Conservation (phyloP, 2,888 invertebrate genomes). For the Calameuta pallipes region DNA sequence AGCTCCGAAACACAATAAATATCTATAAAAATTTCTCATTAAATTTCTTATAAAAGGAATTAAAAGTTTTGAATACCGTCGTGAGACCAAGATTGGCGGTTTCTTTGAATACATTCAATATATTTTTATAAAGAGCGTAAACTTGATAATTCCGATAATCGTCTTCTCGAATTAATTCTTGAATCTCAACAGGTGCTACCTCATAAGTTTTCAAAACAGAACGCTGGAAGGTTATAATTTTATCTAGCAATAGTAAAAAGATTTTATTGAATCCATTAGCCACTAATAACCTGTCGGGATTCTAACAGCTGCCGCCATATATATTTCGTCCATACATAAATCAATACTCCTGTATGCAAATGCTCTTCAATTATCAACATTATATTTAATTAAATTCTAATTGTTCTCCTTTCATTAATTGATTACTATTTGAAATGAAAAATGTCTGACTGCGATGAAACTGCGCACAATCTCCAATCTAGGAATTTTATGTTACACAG, state of each 20-base stretch:
- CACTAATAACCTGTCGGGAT: conserved; percentile 7
- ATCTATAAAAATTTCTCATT: neutral
- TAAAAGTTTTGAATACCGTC: conserved; percentile 3
- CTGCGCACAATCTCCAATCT: neutral
- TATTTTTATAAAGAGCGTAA: conserved; percentile 5
- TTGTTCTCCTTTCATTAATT: neutral
- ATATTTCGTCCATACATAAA: conserved; percentile 13
- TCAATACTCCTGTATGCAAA: conserved; percentile 7
- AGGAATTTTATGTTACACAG: neutral
- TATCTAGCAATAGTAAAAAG: neutral
- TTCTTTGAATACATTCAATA: conserved; percentile 8
- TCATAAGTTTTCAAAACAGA: conserved; percentile 1
- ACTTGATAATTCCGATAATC: conserved; percentile 3
- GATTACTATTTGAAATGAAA: neutral
- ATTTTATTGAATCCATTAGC: neutral
- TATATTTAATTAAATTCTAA: neutral
- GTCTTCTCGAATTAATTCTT: neutral
- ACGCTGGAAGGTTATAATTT: conserved; percentile 6
- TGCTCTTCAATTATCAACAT: conserved; percentile 14
- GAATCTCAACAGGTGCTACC: conserved; percentile 2
- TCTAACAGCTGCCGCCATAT: conserved; percentile 8
- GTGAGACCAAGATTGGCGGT: conserved; percentile 1
- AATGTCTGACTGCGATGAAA: neutral
- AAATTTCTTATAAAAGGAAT: neutral
- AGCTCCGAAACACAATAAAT: neutral